Evolutionary conservation across 2,888 invertebrate species (phyloP).

Genomic region (Thymelicus lineola): DNA sequence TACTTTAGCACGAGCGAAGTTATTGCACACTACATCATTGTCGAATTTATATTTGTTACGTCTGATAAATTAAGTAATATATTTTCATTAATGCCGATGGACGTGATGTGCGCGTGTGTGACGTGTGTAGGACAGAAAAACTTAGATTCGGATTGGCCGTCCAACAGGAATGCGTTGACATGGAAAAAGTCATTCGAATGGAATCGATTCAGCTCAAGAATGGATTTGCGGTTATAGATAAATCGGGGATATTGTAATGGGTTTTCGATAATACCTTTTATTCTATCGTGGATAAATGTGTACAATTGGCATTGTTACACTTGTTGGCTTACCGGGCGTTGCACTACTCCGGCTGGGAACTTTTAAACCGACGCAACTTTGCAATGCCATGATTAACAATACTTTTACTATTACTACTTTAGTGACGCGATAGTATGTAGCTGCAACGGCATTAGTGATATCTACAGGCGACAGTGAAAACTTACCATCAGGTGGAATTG

Average conservation of each 20-base stretch:
- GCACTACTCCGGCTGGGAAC: background rate
- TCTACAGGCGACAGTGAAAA: no score
- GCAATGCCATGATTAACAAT: background rate
- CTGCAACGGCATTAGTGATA: no score
- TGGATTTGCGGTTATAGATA: conserved; percentile 62
- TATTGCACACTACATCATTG: no score
- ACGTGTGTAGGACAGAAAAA: conserved; percentile 45
- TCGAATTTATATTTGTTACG: no score
- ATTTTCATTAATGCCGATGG: background rate
- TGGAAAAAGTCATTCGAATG: conserved; percentile 70
- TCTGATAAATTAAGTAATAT: no score
- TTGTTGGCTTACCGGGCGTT: background rate
- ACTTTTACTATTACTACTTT: background rate
- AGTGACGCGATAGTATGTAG: no score
- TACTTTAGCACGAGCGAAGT: no score
- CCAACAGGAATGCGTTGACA: conserved; percentile 64
- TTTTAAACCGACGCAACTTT: background rate
- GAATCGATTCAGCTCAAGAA: conserved; percentile 69
- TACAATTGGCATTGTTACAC: background rate
- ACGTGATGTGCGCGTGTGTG: background rate
- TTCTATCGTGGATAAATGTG: conserved; percentile 25
- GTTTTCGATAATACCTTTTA: conserved; percentile 41
- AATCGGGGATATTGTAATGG: conserved; percentile 54
- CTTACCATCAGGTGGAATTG: no score
- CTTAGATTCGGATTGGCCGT: conserved; percentile 60